Conservation (phyloP, 2,113 vertebrate species). For the Crocuta crocuta region DNA sequence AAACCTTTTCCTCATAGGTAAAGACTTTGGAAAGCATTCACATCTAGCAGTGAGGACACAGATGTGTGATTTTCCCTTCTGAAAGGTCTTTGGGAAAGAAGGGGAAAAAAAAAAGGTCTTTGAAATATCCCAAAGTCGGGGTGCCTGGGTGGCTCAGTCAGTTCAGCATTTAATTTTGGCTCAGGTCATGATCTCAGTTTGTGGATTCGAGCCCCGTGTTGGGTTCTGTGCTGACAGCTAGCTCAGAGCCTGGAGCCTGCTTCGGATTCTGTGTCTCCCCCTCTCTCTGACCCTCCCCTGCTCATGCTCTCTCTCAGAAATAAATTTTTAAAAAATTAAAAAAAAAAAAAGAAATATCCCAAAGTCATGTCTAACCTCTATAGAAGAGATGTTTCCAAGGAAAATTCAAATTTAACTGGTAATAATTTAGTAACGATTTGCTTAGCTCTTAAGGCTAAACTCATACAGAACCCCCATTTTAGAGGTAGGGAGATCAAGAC, state of each 20-base stretch:
- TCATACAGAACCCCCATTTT: neutral
- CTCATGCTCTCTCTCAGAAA: too few species aligned
- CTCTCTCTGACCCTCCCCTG: too few species aligned
- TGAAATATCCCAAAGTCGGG: neutral
- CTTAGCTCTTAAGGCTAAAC: constrained; percentile 1
- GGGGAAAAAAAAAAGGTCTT: neutral
- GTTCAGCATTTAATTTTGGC: too few species aligned
- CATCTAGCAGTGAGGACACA: neutral
- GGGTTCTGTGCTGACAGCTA: too few species aligned
- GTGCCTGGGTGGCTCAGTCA: too few species aligned
- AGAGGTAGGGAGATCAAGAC: neutral
- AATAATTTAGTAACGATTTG: neutral
- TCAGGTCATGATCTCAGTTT: too few species aligned
- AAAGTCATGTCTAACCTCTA: neutral
- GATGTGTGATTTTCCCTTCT: neutral
- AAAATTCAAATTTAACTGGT: neutral
- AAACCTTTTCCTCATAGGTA: neutral
- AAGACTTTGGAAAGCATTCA: constrained; percentile 26
- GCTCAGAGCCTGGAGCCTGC: too few species aligned
- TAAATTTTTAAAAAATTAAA: too few species aligned
- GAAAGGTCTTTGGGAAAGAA: neutral
- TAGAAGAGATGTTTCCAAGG: neutral
- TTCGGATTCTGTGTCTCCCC: too few species aligned
- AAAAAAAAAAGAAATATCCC: neutral
- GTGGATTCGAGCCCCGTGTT: too few species aligned